phyloP scores from a whole-genome alignment of 2,888 invertebrate genomes.

The Scrobipalpa costella region DNA sequence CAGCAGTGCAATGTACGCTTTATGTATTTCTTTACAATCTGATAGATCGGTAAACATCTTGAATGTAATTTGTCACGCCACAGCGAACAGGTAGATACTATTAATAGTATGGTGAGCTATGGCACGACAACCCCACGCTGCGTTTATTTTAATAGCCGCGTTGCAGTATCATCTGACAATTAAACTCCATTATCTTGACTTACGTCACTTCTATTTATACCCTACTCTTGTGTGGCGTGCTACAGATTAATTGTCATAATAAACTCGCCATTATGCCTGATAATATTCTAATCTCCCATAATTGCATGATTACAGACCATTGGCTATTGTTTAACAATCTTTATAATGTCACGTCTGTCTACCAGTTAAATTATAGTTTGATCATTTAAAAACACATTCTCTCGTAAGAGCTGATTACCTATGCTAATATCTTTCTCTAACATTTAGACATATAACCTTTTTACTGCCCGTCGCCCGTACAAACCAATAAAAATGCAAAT shows the following conservation, averaged over 20 bases:
- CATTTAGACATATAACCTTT: conserved; percentile 28
- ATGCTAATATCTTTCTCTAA: conserved; percentile 27
- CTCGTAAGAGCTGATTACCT: conserved; percentile 26
- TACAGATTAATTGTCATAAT: too few relatives aligned
- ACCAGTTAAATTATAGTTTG: conserved; percentile 8
- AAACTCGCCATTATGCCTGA: too few relatives aligned
- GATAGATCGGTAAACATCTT: not conserved
- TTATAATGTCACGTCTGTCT: conserved; percentile 12
- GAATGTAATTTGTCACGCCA: not conserved
- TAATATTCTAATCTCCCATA: too few relatives aligned
- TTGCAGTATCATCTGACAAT: conserved; percentile 37
- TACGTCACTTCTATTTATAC: conserved; percentile 39
- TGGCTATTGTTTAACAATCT: conserved; percentile 21
- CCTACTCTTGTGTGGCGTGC: conserved; percentile 29
- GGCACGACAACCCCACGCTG: conserved; percentile 28
- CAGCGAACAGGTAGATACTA: not conserved
- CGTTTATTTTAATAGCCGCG: conserved; percentile 37
- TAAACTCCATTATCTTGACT: conserved; percentile 34
- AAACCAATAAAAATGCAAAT: conserved; percentile 34
- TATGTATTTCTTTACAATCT: not conserved
- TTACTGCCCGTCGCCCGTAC: conserved; percentile 20
- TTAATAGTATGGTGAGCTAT: conserved; percentile 10
- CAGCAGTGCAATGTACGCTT: not conserved
- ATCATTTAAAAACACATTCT: conserved; percentile 26
- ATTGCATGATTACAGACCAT: too few relatives aligned